phyloP scores from a whole-genome alignment of 2,888 invertebrate species.

The Clepsis dumicolana region DNA sequence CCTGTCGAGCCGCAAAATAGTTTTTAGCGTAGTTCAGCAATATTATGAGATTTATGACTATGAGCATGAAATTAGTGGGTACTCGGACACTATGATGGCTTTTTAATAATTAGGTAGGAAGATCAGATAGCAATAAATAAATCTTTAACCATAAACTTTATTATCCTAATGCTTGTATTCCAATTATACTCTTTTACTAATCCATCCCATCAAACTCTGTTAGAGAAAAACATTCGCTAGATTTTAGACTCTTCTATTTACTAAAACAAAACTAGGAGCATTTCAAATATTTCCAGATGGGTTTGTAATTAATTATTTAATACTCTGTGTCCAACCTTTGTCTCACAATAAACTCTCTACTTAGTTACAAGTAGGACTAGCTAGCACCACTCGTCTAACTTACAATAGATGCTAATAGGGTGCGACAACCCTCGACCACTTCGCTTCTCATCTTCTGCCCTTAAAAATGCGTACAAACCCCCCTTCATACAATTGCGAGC shows the following conservation, averaged over 20 bases:
- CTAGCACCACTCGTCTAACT: background rate
- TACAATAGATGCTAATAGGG: constrained; percentile 27
- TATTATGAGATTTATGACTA: constrained; percentile 4
- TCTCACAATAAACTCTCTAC: background rate
- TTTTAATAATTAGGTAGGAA: background rate
- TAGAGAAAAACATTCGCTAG: no score
- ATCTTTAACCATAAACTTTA: no score
- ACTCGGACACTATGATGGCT: background rate
- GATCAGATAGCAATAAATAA: no score
- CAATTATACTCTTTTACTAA: no score
- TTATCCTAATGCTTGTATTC: no score
- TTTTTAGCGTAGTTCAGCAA: background rate
- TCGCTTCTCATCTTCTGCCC: constrained; percentile 12
- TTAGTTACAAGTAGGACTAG: background rate
- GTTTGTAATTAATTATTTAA: no score
- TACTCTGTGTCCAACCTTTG: no score
- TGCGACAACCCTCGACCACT: constrained; percentile 20
- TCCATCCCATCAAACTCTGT: no score
- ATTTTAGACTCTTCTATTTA: no score
- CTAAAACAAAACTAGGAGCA: no score
- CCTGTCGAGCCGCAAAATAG: background rate
- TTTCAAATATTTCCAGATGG: no score
- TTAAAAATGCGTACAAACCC: constrained; percentile 16
- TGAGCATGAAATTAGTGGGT: background rate
- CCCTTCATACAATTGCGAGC: constrained; percentile 18